These are phyloP conservation scores for Macroglossus sobrinus DNA, from an alignment of 2,113 vertebrate species.

Conservation along the genomic window DNA sequence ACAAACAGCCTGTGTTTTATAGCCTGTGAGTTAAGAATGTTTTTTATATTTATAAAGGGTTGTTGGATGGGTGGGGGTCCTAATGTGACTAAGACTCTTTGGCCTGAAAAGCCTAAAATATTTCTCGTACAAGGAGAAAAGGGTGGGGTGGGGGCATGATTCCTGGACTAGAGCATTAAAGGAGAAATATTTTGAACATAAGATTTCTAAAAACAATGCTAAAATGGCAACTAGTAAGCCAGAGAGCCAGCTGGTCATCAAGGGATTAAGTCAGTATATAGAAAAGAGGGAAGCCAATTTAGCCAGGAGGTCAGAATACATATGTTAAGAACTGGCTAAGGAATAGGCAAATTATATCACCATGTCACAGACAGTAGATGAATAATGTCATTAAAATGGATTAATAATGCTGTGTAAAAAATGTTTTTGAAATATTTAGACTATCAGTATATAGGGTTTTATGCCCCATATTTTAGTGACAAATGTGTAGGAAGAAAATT, in stretches of 20 bases:
- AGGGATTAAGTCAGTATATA: background rate
- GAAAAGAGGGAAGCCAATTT: background rate
- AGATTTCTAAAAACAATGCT: background rate
- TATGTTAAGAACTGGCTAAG: slow-evolving; percentile 6
- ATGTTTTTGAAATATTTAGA: background rate
- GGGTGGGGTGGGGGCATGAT: background rate
- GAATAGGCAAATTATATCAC: background rate
- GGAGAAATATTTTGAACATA: background rate
- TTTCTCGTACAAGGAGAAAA: background rate
- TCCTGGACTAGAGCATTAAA: background rate
- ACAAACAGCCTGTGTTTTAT: background rate
- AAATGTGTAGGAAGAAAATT: background rate
- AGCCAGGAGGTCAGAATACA: background rate
- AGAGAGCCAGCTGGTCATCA: background rate
- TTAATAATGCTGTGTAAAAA: background rate
- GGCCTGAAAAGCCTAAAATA: background rate
- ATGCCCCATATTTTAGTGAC: background rate
- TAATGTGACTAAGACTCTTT: background rate
- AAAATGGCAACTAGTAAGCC: background rate
- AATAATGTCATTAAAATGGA: background rate
- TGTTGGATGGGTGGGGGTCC: background rate
- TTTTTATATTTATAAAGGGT: background rate
- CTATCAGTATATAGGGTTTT: background rate
- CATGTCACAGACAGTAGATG: background rate
- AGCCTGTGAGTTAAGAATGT: background rate